A percentile compares a stretch with the other conserved stretches of the same genome.
These are phyloP conservation scores for Brotula barbata DNA, from an alignment of 2,797 vertebrate species.

Conservation along the genomic window DNA sequence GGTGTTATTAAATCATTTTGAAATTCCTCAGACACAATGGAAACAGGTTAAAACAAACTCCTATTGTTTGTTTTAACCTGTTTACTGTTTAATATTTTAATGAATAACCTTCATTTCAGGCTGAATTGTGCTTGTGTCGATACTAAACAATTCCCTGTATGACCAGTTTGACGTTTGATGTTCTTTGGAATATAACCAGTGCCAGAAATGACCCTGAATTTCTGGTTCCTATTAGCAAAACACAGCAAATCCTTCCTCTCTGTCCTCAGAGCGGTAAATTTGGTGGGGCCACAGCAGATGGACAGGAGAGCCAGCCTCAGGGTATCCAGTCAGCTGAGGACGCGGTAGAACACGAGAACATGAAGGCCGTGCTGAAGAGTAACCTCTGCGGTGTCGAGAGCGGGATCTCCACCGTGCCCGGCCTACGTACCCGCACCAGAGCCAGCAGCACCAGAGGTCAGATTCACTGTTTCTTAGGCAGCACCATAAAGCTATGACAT, in stretches of 20 bases:
- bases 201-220: too few relatives aligned
- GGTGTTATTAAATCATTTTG: too few relatives aligned
- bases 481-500: not conserved
- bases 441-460: conserved; percentile 81
- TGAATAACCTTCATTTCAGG: conserved; percentile 13
- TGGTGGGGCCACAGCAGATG: conserved; percentile 73
- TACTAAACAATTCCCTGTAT: not conserved
- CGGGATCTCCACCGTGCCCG: conserved; percentile 72
- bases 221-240: too few relatives aligned
- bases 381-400: conserved; percentile 72
- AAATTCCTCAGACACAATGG: too few relatives aligned
- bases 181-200: too few relatives aligned
- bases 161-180: not conserved
- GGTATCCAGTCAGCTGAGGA: conserved; percentile 88
- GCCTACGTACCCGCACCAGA: conserved; percentile 87
- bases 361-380: conserved; percentile 92
- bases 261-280: conserved; percentile 88
- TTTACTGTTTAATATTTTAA: too few relatives aligned
- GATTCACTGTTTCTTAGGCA: not conserved
- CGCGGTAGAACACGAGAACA: conserved; percentile 91
- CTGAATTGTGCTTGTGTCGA: conserved; percentile 5
- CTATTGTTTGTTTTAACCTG: too few relatives aligned
- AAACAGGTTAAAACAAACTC: too few relatives aligned
- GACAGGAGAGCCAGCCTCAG: conserved; percentile 78
- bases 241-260: conserved; percentile 1